Base-by-base conservation (phyloP, 2,113 vertebrate species). In the Circaetus gallicus region DNA sequence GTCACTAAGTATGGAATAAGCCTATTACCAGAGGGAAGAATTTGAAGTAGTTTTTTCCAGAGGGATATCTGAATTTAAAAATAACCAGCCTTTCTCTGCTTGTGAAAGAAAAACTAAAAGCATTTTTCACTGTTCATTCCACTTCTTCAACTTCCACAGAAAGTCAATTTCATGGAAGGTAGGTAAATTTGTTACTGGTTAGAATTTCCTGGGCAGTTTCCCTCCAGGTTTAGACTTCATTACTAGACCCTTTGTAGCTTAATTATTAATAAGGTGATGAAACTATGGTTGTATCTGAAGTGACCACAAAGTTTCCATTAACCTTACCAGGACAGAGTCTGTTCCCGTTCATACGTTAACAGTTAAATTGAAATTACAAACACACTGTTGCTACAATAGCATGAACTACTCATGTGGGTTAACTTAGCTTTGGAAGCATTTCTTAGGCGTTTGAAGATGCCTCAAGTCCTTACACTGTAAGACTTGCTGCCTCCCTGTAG, bases 61-160 rank as follows among this genome's bases (percentile, higher is more conserved):
- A 90, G 84, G 7, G 47, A 67, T 52, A 82, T 34, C 74, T 93
- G 91, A 69, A 93, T 79, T 91, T 82, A 72, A 85, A 96, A 93
- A 76, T 74, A 94, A 34, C 42, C 53, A 61, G 47, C 55, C 36
- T 82, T 85, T 42, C 31, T 69, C 47, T 93, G 71, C 43, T 61
- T 52, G 10, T 72, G 70, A 82, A 93, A 88, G 62, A 55, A 77
- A 87, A 59, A n/a, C 14, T 11, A 25, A n/a, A 74, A 77, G 40
- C 59, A 32, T 56, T 88, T 90, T 82, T 82, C n/a, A 34, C 38
- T 47, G 20, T 79, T 63, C 34, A 32, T 88, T 62, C 32, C 55
- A 73, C 29, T 66, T 63, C 49, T 84, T 67, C 55, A 90, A 0
- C 70, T 84, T 52, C 61, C 40, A 29, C 69, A 79, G 28, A 74